A percentile compares a stretch with the other conserved stretches of the same genome.
Conservation (phyloP, 2,113 vertebrate genomes). For the Oophaga pumilio region DNA sequence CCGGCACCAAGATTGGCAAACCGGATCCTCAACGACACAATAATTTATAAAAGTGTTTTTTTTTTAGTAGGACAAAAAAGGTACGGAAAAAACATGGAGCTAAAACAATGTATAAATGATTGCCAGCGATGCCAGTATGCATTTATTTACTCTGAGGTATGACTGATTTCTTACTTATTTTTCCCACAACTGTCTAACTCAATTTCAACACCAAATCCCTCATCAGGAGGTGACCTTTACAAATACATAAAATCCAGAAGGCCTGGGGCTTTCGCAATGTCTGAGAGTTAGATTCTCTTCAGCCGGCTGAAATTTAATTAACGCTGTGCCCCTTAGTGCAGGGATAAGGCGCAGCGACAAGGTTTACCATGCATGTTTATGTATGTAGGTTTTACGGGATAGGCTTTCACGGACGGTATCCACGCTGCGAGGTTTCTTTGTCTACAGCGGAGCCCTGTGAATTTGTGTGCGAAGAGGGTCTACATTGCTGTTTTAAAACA, state of each 20-base stretch:
- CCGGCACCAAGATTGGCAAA: too few relatives aligned
- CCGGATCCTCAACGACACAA: too few relatives aligned
- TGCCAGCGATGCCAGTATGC: neutral
- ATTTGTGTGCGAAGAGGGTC: constrained; percentile 1
- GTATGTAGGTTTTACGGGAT: constrained; percentile 24
- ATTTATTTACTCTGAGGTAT: constrained; percentile 33
- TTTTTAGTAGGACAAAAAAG: too few relatives aligned
- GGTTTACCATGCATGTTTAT: constrained; percentile 42
- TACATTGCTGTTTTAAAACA: constrained; percentile 29
- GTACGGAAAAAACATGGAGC: neutral
- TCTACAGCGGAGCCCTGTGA: neutral
- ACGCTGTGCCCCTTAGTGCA: constrained; percentile 49
- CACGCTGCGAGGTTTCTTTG: constrained; percentile 24
- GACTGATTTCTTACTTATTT: neutral
- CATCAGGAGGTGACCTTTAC: constrained; percentile 56
- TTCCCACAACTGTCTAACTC: constrained; percentile 38
- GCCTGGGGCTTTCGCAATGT: constrained; percentile 16
- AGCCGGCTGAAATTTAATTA: constrained; percentile 53
- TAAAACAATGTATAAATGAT: neutral
- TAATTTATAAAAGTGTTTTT: too few relatives aligned
- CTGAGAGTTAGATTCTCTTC: constrained; percentile 22
- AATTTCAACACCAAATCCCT: constrained; percentile 54
- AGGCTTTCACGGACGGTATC: neutral
- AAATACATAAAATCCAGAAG: constrained; percentile 54
- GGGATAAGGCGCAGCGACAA: constrained; percentile 23